A percentile compares a stretch with the other conserved stretches of the same genome.
Conservation (phyloP, 2,888 invertebrate species). For the Prenolepis imparis region DNA sequence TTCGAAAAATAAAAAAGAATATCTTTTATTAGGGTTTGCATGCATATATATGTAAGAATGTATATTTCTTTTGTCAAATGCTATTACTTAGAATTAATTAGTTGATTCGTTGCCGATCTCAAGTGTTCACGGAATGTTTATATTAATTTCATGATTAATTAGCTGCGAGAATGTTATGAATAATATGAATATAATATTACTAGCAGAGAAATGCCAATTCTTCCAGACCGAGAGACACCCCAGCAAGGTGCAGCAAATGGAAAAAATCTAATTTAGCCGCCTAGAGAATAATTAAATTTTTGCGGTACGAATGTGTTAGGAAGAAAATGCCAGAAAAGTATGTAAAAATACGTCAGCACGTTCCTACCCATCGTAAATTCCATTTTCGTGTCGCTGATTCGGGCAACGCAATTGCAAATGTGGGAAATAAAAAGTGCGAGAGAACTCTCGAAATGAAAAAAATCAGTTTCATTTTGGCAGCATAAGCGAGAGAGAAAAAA, state of each 20-base stretch:
- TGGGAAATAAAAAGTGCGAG: constrained; percentile 7
- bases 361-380: constrained; percentile 64
- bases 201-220: background rate
- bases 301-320: constrained; percentile 28
- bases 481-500: background rate
- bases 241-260: background rate
- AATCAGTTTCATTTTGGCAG: background rate
- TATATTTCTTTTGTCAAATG: background rate
- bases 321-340: constrained; percentile 59
- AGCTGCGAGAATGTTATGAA: constrained; percentile 1
- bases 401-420: constrained; percentile 38
- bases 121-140: background rate
- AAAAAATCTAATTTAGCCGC: constrained; percentile 67
- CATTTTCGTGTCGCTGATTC: constrained; percentile 57
- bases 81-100: background rate
- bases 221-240: background rate
- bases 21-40: too few species aligned
- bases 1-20: too few species aligned
- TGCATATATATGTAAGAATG: too few species aligned
- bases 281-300: constrained; percentile 69
- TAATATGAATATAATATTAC: background rate
- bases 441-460: background rate
- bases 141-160: background rate
- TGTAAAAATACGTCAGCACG: constrained; percentile 65
- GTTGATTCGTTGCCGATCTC: background rate